These are phyloP conservation scores for Terrapene triunguis DNA, from an alignment of 2,113 vertebrate genomes.

Conservation along the genomic window DNA sequence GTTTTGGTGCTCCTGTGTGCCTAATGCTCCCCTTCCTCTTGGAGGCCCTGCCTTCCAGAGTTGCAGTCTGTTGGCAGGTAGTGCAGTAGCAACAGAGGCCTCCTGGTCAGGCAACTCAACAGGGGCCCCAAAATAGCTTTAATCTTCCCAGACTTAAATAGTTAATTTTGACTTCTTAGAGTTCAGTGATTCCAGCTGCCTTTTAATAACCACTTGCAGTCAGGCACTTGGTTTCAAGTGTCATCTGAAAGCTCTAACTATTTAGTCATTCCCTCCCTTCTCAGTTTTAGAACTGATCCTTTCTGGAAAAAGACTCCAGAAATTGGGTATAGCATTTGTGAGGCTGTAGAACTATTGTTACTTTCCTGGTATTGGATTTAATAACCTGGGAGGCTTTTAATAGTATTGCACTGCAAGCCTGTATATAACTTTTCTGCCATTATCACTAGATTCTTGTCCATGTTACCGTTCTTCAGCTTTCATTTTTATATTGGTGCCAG, in stretches of 20 bases:
- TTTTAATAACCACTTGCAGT: background rate
- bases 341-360: accelerated
- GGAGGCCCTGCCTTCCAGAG: background rate
- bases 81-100: background rate
- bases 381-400: background rate
- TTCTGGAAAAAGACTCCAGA: background rate
- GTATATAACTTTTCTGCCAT: accelerated
- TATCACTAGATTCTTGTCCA: background rate
- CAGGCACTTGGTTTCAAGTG: background rate
- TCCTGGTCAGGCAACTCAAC: background rate
- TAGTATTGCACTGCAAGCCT: background rate
- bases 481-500: background rate
- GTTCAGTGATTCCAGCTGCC: background rate
- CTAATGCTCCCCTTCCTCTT: background rate
- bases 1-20: background rate
- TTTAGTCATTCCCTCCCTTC: background rate
- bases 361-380: background rate
- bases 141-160: background rate
- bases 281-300: background rate
- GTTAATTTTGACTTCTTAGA: background rate
- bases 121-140: background rate
- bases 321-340: background rate
- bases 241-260: background rate
- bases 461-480: background rate
- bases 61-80: background rate